phyloP scores from a whole-genome alignment of 1,140 invertebrate genomes.

The Lanistes nyassanus region DNA sequence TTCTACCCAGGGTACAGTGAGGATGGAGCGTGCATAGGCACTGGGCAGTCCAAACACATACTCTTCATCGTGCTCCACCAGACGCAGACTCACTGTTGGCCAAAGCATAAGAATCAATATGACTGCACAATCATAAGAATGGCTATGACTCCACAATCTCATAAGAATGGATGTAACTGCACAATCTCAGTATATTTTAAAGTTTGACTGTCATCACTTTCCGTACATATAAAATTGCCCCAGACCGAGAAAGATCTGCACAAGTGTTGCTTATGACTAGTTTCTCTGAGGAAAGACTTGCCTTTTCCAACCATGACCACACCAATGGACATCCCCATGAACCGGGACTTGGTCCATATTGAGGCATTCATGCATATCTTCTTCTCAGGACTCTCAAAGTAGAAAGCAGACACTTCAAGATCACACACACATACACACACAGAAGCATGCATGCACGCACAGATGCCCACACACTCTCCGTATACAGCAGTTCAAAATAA shows the following conservation, averaged over 20 bases:
- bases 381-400: constrained; percentile 92
- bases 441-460: not conserved
- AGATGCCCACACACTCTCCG: not conserved
- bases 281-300: constrained; percentile 29
- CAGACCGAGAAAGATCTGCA: not conserved
- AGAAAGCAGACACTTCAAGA: constrained; percentile 60
- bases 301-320: constrained; percentile 71
- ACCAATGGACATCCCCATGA: constrained; percentile 92
- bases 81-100: constrained; percentile 76
- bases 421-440: not conserved
- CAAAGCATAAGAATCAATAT: not conserved
- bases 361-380: constrained; percentile 91
- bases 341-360: constrained; percentile 98
- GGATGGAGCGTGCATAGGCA: constrained; percentile 93
- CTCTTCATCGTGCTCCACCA: constrained; percentile 88
- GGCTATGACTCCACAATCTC: too few relatives aligned
- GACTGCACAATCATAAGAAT: constrained; percentile 5
- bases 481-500: too few relatives aligned
- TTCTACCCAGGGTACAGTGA: constrained; percentile 97
- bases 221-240: not conserved
- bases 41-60: constrained; percentile 95
- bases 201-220: not conserved
- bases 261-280: too few relatives aligned
- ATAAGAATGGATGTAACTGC: too few relatives aligned
- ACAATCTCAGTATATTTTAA: too few relatives aligned